phyloP scores from a whole-genome alignment of 2,797 vertebrate genomes.

The Luscinia luscinia region DNA sequence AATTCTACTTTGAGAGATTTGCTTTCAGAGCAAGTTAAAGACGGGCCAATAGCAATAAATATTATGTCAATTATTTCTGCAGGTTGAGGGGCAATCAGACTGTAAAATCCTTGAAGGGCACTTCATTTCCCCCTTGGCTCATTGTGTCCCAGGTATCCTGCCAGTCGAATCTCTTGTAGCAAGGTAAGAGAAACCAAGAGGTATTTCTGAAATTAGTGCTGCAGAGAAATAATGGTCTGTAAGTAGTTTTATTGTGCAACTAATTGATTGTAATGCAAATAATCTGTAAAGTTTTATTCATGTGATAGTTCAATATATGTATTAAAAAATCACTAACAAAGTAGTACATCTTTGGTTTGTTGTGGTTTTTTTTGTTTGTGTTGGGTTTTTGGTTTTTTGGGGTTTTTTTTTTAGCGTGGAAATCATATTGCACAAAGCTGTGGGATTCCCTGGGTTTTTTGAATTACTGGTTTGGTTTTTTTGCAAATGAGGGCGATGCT shows the following conservation, averaged over 20 bases:
- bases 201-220: neutral
- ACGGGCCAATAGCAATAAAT: too few relatives aligned
- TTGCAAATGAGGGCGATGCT: neutral
- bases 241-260: neutral
- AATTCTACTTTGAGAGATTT: neutral
- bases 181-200: constrained; percentile 78
- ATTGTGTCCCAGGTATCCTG: constrained; percentile 91
- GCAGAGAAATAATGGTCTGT: neutral
- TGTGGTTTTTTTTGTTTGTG: neutral
- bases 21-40: neutral
- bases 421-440: neutral
- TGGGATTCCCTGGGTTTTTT: neutral
- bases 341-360: neutral
- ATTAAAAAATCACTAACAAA: neutral
- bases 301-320: neutral
- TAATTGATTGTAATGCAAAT: neutral
- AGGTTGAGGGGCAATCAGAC: constrained; percentile 92
- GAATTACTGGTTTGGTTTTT: fast-evolving
- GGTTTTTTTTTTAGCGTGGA: neutral
- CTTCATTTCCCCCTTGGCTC: constrained; percentile 93
- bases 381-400: neutral
- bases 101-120: constrained; percentile 93
- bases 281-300: neutral
- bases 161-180: constrained; percentile 90
- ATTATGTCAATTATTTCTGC: neutral